phyloP scores from a whole-genome alignment of 2,888 invertebrate genomes.

The Lithosia quadra region DNA sequence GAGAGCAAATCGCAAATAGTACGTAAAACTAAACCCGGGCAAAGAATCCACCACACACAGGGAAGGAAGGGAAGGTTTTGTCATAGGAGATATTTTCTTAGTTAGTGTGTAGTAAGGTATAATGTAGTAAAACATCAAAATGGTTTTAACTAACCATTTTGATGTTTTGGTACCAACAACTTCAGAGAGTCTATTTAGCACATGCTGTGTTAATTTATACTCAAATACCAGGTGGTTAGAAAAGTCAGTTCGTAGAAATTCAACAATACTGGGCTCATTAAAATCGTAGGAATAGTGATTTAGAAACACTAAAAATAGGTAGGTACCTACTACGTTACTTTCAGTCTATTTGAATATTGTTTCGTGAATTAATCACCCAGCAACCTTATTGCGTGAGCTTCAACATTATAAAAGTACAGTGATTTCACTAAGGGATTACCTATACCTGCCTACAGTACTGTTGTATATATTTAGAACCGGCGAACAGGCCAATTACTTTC shows the following conservation, averaged over 20 bases:
- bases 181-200: not conserved
- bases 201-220: not conserved
- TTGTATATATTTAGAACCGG: not conserved
- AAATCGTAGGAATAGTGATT: not conserved
- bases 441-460: not conserved
- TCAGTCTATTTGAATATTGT: constrained; percentile 32
- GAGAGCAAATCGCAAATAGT: too few species aligned
- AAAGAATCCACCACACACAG: too few species aligned
- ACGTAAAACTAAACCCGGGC: too few species aligned
- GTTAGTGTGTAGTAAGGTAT: too few species aligned
- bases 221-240: not conserved
- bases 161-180: too few species aligned
- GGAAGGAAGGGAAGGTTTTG: too few species aligned
- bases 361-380: constrained; percentile 35
- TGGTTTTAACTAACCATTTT: too few species aligned
- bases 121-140: not conserved
- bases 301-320: not conserved
- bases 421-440: constrained; percentile 17
- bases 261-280: not conserved
- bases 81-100: too few species aligned
- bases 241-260: not conserved
- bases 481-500: constrained; percentile 7
- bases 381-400: constrained; percentile 44
- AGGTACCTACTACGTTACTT: constrained; percentile 3
- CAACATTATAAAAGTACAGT: constrained; percentile 26